Evolutionary conservation across 2,113 vertebrate genomes (phyloP).

Genomic region (Morone saxatilis): DNA sequence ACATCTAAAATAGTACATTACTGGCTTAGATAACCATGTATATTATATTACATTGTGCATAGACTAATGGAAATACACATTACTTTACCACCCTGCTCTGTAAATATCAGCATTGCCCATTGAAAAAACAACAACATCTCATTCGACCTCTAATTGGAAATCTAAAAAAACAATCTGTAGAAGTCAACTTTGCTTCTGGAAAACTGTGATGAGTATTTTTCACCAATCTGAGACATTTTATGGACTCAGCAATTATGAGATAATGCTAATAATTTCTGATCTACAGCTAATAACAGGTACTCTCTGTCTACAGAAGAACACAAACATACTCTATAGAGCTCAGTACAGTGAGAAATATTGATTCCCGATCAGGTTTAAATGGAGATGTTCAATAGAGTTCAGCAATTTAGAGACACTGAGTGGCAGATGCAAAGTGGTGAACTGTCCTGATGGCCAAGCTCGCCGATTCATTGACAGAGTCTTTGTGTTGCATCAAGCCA

Average conservation of each 20-base stretch:
- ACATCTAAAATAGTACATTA: too few species aligned
- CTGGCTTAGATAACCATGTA: too few species aligned
- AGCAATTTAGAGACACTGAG: not conserved
- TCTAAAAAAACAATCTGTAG: not conserved
- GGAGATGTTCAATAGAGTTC: conserved; percentile 6
- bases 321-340: not conserved
- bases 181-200: not conserved
- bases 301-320: not conserved
- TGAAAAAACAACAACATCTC: too few species aligned
- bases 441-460: not conserved
- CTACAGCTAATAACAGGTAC: not conserved
- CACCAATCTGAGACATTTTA: too few species aligned
- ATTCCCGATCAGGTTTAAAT: not conserved
- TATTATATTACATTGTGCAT: too few species aligned
- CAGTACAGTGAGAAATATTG: not conserved
- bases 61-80: too few species aligned
- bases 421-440: not conserved
- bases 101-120: too few species aligned
- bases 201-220: not conserved
- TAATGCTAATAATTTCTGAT: not conserved
- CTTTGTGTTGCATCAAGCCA: not conserved
- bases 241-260: too few species aligned
- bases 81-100: too few species aligned
- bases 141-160: too few species aligned
- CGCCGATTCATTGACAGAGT: not conserved